Conservation (phyloP, 2,113 vertebrate genomes). For the Halcyon malimbica region DNA sequence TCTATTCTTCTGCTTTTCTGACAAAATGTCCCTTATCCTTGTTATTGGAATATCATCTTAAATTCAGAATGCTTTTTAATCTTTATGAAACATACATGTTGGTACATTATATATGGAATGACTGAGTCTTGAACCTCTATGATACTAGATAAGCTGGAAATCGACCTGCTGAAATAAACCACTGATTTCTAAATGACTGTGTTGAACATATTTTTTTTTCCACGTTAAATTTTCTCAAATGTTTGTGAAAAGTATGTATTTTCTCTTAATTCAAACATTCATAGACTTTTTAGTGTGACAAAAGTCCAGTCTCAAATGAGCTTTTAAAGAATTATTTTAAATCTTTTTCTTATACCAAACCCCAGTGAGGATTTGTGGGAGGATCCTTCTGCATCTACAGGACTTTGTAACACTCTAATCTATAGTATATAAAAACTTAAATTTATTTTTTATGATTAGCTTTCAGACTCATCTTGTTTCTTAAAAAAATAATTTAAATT, state of each 20-base stretch:
- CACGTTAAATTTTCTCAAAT: neutral
- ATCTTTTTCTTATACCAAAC: neutral
- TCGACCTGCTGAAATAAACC: neutral
- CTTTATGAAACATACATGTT: neutral
- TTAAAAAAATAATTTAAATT: conserved; percentile 23
- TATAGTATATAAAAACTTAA: neutral
- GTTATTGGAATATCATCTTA: neutral
- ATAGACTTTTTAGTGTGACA: neutral
- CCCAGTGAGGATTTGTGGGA: neutral
- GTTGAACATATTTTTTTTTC: neutral
- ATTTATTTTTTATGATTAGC: neutral
- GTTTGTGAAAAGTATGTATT: neutral
- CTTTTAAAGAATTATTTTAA: neutral
- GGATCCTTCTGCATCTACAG: neutral
- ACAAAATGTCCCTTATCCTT: neutral
- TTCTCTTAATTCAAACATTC: neutral
- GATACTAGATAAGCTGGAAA: neutral
- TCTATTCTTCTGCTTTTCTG: neutral
- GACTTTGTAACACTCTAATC: neutral
- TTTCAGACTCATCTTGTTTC: neutral
- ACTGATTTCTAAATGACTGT: neutral
- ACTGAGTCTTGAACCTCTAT: neutral
- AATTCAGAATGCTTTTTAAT: neutral
- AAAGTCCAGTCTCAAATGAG: neutral
- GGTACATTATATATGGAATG: accelerated